A percentile compares a stretch with the other conserved stretches of the same genome.
These are phyloP conservation scores for Drosophila emarginata DNA, from an alignment of 2,888 invertebrate genomes.

Conservation along the genomic window DNA sequence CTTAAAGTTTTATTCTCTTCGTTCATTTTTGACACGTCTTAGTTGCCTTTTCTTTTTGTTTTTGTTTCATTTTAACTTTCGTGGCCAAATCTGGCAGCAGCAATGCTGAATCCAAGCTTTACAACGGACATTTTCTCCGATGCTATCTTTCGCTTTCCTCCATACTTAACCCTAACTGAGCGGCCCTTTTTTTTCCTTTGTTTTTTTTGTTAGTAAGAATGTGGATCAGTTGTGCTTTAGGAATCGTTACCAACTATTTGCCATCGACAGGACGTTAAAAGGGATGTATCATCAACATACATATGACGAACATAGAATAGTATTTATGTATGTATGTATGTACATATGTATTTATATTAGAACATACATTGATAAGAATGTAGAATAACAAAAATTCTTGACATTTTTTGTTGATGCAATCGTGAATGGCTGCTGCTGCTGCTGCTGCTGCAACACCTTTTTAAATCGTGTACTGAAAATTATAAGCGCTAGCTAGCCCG, in stretches of 20 bases:
- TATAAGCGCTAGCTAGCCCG: slow-evolving; percentile 76
- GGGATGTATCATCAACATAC: too few species aligned
- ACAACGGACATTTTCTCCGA: slow-evolving; percentile 47
- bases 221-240: neutral
- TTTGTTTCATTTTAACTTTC: slow-evolving; percentile 49
- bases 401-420: slow-evolving; percentile 57
- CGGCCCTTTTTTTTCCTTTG: too few species aligned
- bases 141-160: slow-evolving; percentile 16
- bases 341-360: neutral
- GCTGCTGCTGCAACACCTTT: slow-evolving; percentile 45
- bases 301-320: too few species aligned
- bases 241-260: neutral
- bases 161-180: neutral
- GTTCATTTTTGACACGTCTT: slow-evolving; percentile 49
- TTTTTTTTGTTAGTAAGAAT: neutral
- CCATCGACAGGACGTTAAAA: neutral
- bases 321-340: too few species aligned
- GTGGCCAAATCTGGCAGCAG: slow-evolving; percentile 66
- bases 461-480: slow-evolving; percentile 52
- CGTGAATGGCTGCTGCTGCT: slow-evolving; percentile 41
- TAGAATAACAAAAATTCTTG: slow-evolving; percentile 43
- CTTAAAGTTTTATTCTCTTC: slow-evolving; percentile 9
- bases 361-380: slow-evolving; percentile 4
- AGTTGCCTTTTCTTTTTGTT: slow-evolving; percentile 43
- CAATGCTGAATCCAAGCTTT: slow-evolving; percentile 28